phyloP scores from a whole-genome alignment of 2,797 vertebrate species.

The Gephyroberyx darwinii region DNA sequence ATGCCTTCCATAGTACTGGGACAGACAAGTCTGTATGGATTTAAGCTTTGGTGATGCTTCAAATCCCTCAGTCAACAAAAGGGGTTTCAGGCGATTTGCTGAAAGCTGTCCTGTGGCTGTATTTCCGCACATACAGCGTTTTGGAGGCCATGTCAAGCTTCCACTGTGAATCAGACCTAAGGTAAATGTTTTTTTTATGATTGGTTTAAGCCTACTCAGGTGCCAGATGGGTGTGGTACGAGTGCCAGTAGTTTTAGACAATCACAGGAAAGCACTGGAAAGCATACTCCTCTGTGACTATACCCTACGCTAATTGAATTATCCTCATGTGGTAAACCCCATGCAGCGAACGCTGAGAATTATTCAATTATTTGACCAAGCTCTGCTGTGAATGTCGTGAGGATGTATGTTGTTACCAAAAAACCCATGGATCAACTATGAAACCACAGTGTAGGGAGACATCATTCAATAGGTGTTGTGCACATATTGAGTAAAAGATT shows the following conservation, averaged over 20 bases:
- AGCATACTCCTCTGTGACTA: background rate
- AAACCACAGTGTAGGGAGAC: constrained; percentile 7
- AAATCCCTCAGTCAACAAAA: constrained; percentile 71
- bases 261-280: background rate
- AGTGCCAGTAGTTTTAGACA: background rate
- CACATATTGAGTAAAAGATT: too few species aligned
- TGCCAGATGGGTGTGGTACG: background rate
- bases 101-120: constrained; percentile 41
- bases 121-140: constrained; percentile 50
- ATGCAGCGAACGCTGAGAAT: background rate
- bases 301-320: background rate
- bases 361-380: constrained; percentile 14
- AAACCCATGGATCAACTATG: background rate
- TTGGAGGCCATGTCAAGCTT: constrained; percentile 14
- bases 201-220: constrained; percentile 12
- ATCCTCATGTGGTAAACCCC: background rate
- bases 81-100: constrained; percentile 61
- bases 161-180: constrained; percentile 15
- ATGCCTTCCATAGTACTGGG: constrained; percentile 36
- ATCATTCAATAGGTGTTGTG: too few species aligned
- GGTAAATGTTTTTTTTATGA: constrained; percentile 6
- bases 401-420: background rate
- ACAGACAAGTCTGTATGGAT: constrained; percentile 57
- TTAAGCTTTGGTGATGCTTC: constrained; percentile 59
- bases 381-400: constrained; percentile 10